Evolutionary conservation across 2,888 invertebrate genomes (phyloP).

Genomic region (Zele albiditarsus): DNA sequence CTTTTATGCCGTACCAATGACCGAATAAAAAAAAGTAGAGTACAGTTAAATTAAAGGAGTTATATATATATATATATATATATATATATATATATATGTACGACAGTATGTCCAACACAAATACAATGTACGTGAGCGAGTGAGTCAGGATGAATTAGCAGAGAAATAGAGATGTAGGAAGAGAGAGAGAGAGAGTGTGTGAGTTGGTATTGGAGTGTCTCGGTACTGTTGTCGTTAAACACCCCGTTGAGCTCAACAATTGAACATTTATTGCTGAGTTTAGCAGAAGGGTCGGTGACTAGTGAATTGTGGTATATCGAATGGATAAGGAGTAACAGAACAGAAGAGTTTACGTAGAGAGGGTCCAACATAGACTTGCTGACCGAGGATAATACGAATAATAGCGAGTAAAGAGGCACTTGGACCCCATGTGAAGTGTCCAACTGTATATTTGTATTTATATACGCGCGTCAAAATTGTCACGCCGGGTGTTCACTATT

Average conservation of each 20-base stretch:
- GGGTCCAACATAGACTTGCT: conserved; percentile 31
- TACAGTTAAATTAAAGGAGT: conserved; percentile 11
- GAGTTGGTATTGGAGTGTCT: conserved; percentile 41
- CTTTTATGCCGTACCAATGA: conserved; percentile 1
- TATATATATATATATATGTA: conserved; percentile 15
- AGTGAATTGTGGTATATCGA: conserved; percentile 1
- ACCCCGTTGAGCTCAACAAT: conserved; percentile 54
- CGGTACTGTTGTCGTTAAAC: conserved; percentile 39
- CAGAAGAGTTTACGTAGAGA: conserved; percentile 11
- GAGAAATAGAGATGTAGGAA: conserved; percentile 3
- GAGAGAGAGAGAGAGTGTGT: background rate
- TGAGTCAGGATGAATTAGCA: background rate
- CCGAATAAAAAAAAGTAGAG: background rate
- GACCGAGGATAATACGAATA: conserved; percentile 46
- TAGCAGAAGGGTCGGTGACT: conserved; percentile 47
- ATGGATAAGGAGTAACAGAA: background rate
- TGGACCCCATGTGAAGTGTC: conserved; percentile 40
- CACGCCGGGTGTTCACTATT: conserved; percentile 48
- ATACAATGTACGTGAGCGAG: conserved; percentile 10
- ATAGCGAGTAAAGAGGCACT: conserved; percentile 45
- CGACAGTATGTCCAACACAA: background rate
- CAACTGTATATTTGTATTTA: conserved; percentile 27
- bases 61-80: conserved; percentile 18
- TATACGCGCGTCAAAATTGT: conserved; percentile 44
- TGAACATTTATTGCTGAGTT: conserved; percentile 56